Evolutionary conservation across 2,113 vertebrate genomes (phyloP), one percentile per base, ranked within the genome.

Genomic region (Caracal caracal): DNA sequence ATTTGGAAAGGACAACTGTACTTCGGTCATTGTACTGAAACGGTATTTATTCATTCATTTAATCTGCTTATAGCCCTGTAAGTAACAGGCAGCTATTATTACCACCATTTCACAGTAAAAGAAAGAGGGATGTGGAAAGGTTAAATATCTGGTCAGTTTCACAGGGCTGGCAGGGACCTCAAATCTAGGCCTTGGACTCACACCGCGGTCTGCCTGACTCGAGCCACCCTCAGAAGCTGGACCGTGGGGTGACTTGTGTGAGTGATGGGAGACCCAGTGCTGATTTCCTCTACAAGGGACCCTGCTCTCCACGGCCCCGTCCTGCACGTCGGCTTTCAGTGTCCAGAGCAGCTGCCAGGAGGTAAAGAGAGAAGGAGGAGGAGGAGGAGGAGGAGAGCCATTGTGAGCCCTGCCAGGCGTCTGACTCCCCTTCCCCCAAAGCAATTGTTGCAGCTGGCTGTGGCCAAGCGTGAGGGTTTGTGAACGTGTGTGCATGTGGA

Each of bases 1-100:
- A 84, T 75, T 76, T 82, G 75, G 47, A 83, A 95, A 92, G 30
- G 33, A 92, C 94, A 66, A 71, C 43, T 79, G 16, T 33, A 20
- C 66, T 93, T 86, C 33, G 51, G 11, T 43, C 63, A n/a, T 22
- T 71, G 63, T 63, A 17, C 43, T 85, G 47, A 90, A 90, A 88
- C 35, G 43, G 3, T 56, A 28, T 88, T 51, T 89, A 59, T 88
- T 65, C 47, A 47, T 85, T 96, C 88, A 68, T 35, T 94, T 71
- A 70, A 86, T 92, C 93, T 56, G 78, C 47, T 76, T 66, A 47
- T 1, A 37, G 17, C 53, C 28, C 71, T 90, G 0, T 33, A 63
- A 76, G 51, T 51, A 89, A 16, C 47, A 70, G 43, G 37, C 51
- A 63, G 53, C 40, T 51, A 47, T 70, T 78, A 16, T 80, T 66